These are phyloP conservation scores for Tiphia femorata DNA, from an alignment of 2,888 invertebrate species.

Conservation along the genomic window DNA sequence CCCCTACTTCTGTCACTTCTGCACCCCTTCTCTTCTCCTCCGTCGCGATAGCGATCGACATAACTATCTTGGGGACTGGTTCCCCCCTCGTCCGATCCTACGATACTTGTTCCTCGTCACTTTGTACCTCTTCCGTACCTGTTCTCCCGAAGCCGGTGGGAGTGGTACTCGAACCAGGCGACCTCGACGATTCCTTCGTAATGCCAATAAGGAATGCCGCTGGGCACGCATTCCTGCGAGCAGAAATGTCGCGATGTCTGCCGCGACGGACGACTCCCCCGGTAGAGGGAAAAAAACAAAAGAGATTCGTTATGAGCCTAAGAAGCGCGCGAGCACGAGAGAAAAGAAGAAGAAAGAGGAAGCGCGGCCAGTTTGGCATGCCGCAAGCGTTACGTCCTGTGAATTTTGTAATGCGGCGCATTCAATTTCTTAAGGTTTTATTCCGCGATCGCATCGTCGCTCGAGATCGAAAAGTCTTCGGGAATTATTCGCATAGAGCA, in stretches of 20 bases:
- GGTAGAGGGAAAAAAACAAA: slow-evolving; percentile 7
- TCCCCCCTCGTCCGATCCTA: slow-evolving; percentile 2
- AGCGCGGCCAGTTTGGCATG: neutral
- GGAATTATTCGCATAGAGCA: too few relatives aligned
- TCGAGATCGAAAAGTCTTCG: too few relatives aligned
- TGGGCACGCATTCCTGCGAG: slow-evolving; percentile 36
- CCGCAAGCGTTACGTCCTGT: too few relatives aligned
- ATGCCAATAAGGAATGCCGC: slow-evolving; percentile 54
- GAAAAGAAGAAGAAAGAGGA: slow-evolving; percentile 11
- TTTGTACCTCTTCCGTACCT: slow-evolving; percentile 39
- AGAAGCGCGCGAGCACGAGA: too few relatives aligned
- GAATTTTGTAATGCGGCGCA: too few relatives aligned
- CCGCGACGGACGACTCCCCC: slow-evolving; percentile 1
- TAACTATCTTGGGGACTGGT: slow-evolving; percentile 7
- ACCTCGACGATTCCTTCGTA: slow-evolving; percentile 53
- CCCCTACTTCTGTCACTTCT: neutral
- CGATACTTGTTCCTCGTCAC: slow-evolving; percentile 17
- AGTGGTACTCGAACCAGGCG: slow-evolving; percentile 57
- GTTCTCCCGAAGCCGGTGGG: slow-evolving; percentile 42
- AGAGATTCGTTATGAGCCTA: too few relatives aligned
- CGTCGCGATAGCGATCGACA: neutral
- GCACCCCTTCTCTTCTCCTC: neutral
- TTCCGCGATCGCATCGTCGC: too few relatives aligned
- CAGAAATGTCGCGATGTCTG: slow-evolving; percentile 37
- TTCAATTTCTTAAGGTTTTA: too few relatives aligned